Percentiles rank a stretch among this genome's conserved stretches.
Evolutionary conservation across 1,140 invertebrate genomes (phyloP).

Genomic region (Periplaneta americana): DNA sequence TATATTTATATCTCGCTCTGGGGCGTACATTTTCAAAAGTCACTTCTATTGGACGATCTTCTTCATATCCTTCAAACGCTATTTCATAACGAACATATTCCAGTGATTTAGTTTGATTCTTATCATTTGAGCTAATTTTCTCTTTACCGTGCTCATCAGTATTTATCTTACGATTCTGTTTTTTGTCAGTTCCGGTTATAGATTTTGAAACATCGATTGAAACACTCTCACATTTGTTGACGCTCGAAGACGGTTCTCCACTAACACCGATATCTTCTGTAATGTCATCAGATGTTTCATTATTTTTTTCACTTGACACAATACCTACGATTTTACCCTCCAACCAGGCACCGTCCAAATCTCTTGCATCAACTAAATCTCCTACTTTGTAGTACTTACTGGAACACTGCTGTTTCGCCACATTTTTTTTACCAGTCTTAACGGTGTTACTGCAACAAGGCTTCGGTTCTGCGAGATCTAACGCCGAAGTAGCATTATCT

Average conservation of each 20-base stretch:
- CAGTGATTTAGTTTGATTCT: too few relatives aligned
- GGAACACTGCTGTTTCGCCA: conserved; percentile 24
- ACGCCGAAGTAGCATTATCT: neutral
- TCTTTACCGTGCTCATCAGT: too few relatives aligned
- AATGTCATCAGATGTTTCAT: too few relatives aligned
- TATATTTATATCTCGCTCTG: conserved; percentile 48
- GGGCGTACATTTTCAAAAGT: conserved; percentile 55
- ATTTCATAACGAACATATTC: conserved; percentile 38
- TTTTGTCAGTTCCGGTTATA: too few relatives aligned
- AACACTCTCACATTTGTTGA: too few relatives aligned
- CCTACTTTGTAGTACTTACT: conserved; percentile 56
- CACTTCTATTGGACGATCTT: conserved; percentile 42
- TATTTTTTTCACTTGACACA: conserved; percentile 26
- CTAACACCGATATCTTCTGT: too few relatives aligned
- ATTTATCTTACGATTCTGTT: too few relatives aligned
- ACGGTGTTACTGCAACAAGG: conserved; percentile 14
- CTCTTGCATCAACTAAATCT: conserved; percentile 63
- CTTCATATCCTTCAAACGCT: conserved; percentile 35
- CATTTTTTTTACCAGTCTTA: conserved; percentile 11
- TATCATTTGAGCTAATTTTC: too few relatives aligned
- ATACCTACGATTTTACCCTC: conserved; percentile 51
- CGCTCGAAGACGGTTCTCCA: too few relatives aligned
- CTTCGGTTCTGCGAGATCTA: conserved; percentile 10
- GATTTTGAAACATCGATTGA: too few relatives aligned
- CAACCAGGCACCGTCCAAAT: conserved; percentile 53